Conservation (phyloP, 2,888 invertebrate species). For the Philopedon plagiatum region DNA sequence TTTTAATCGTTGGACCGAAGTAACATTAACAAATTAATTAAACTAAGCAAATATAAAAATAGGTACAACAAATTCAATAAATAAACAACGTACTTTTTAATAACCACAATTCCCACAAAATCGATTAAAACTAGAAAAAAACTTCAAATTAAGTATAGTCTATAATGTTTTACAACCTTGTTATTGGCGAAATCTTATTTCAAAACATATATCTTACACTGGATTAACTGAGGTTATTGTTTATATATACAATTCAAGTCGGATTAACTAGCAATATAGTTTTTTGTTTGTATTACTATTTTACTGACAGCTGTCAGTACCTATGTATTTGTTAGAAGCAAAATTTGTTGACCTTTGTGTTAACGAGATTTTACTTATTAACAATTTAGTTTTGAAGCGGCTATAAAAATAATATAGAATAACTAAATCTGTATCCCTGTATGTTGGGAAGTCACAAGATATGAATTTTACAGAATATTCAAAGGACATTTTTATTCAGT, state of each 20-base stretch:
- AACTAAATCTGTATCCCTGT: too few relatives aligned
- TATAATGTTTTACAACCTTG: neutral
- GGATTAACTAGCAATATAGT: neutral
- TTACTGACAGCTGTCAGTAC: slow-evolving; percentile 14
- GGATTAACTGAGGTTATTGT: slow-evolving; percentile 1
- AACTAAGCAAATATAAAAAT: too few relatives aligned
- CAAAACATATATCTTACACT: neutral
- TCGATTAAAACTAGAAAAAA: neutral
- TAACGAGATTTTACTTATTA: neutral
- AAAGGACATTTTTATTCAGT: too few relatives aligned
- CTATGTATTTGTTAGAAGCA: neutral
- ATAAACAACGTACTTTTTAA: too few relatives aligned
- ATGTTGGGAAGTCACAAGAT: too few relatives aligned
- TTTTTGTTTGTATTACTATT: slow-evolving; percentile 3
- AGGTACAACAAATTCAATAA: too few relatives aligned
- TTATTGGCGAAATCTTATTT: slow-evolving; percentile 1
- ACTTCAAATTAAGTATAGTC: too few relatives aligned
- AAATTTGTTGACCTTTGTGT: slow-evolving; percentile 7
- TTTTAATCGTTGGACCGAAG: too few relatives aligned
- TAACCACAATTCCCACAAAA: neutral
- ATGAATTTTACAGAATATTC: too few relatives aligned
- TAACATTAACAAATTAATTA: too few relatives aligned
- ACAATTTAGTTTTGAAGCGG: neutral
- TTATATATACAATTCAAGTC: neutral
- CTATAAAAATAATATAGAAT: too few relatives aligned